These are phyloP conservation scores for Chloroceryle inda DNA, from an alignment of 2,797 vertebrate genomes.

Conservation along the genomic window DNA sequence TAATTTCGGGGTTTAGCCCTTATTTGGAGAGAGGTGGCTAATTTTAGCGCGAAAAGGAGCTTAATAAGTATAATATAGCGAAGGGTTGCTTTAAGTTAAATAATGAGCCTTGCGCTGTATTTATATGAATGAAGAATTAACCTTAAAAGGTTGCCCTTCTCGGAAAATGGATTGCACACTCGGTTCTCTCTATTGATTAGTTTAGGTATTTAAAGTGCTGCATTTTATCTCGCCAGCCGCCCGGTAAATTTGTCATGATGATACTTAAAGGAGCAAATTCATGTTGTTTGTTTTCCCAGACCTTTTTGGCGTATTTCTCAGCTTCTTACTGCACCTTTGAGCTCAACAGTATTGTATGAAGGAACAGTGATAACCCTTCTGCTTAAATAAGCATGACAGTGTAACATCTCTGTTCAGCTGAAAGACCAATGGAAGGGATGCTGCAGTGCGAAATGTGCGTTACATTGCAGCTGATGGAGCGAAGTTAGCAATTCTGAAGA, in stretches of 20 bases:
- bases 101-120: background rate
- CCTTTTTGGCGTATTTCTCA: conserved; percentile 36
- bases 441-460: conserved; percentile 16
- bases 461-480: conserved; percentile 4
- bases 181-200: conserved; percentile 46
- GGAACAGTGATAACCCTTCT: conserved; percentile 60
- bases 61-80: background rate
- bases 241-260: conserved; percentile 20
- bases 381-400: conserved; percentile 31
- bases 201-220: conserved; percentile 66
- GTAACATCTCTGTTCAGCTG: conserved; percentile 32
- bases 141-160: conserved; percentile 46
- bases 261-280: conserved; percentile 3
- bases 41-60: background rate
- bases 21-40: background rate
- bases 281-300: conserved; percentile 12
- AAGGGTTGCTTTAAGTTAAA: conserved; percentile 12
- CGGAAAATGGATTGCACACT: conserved; percentile 60
- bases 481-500: background rate
- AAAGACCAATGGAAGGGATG: background rate
- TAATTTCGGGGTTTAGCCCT: background rate
- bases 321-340: conserved; percentile 43
- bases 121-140: conserved; percentile 39
- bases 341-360: conserved; percentile 1
- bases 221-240: conserved; percentile 64